Percentiles rank a stretch among this genome's conserved stretches.
phyloP scores from a whole-genome alignment of 2,113 vertebrate genomes.

The Cichladusa arquata region DNA sequence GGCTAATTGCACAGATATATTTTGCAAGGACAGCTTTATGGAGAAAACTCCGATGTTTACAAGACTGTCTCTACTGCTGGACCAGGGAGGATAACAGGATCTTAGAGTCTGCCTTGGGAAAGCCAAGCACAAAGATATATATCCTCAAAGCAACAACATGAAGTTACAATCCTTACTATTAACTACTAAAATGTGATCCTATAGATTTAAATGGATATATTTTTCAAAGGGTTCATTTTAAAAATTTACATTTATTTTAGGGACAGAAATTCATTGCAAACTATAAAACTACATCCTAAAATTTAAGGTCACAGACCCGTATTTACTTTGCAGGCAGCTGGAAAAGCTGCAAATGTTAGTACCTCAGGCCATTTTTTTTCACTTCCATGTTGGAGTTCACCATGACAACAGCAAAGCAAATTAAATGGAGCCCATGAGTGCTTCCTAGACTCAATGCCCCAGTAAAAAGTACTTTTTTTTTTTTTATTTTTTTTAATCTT shows the following conservation, averaged over 20 bases:
- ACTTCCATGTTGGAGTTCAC: slow-evolving; percentile 13
- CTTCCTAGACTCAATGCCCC: not conserved
- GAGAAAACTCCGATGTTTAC: not conserved
- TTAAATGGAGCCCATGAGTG: not conserved
- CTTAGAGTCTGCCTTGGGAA: not conserved
- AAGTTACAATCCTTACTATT: not conserved
- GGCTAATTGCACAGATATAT: not conserved
- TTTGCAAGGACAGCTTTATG: not conserved
- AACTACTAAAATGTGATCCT: not conserved
- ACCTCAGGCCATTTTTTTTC: slow-evolving; percentile 3
- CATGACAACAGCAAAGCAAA: slow-evolving; percentile 28
- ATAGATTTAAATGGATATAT: not conserved
- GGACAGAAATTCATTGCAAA: not conserved
- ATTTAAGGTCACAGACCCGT: not conserved
- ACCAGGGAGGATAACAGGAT: not conserved
- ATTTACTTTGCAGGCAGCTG: slow-evolving; percentile 9
- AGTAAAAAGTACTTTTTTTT: not conserved
- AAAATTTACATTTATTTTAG: not conserved
- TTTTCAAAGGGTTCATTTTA: not conserved
- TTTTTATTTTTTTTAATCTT: not conserved
- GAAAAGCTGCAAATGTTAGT: slow-evolving; percentile 39
- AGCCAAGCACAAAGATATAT: not conserved
- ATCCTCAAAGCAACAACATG: not conserved
- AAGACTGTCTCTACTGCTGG: not conserved
- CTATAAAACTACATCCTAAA: not conserved